These are phyloP conservation scores for Spea multiplicata DNA, from an alignment of 2,113 vertebrate genomes.

Conservation along the genomic window DNA sequence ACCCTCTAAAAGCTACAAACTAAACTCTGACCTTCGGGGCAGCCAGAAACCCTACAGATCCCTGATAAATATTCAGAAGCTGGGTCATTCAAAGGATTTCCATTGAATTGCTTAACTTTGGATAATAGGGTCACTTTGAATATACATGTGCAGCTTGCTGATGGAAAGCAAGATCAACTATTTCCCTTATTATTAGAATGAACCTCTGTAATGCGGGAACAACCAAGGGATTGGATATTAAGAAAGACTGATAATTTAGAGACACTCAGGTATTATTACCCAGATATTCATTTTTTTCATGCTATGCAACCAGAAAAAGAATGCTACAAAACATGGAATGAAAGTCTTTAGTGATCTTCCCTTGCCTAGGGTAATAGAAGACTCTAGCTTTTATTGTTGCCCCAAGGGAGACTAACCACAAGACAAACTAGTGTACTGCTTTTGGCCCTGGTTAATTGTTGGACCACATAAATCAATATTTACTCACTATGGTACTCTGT, in stretches of 20 bases:
- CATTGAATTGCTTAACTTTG: conserved; percentile 42
- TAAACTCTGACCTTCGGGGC: conserved; percentile 35
- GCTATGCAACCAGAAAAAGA: neutral
- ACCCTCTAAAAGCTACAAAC: conserved; percentile 28
- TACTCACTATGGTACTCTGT: too few relatives aligned
- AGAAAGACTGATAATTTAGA: neutral
- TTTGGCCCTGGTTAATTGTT: too few relatives aligned
- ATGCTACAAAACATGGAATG: too few relatives aligned
- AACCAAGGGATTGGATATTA: neutral
- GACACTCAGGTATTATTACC: neutral
- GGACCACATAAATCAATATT: too few relatives aligned
- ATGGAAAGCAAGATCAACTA: neutral
- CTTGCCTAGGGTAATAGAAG: too few relatives aligned
- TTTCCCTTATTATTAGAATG: conserved; percentile 26
- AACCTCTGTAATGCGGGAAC: conserved; percentile 7
- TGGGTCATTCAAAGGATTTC: conserved; percentile 35
- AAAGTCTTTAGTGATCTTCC: too few relatives aligned
- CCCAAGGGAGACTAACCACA: too few relatives aligned
- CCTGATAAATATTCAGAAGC: conserved; percentile 32
- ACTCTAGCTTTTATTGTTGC: too few relatives aligned
- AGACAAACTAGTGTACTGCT: too few relatives aligned
- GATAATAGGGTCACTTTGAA: conserved; percentile 41
- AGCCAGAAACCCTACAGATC: conserved; percentile 17
- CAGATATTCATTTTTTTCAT: neutral
- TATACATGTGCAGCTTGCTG: conserved; percentile 38